Evolutionary conservation across 2,797 vertebrate species (phyloP).

Genomic region (Thalassophryne amazonica): DNA sequence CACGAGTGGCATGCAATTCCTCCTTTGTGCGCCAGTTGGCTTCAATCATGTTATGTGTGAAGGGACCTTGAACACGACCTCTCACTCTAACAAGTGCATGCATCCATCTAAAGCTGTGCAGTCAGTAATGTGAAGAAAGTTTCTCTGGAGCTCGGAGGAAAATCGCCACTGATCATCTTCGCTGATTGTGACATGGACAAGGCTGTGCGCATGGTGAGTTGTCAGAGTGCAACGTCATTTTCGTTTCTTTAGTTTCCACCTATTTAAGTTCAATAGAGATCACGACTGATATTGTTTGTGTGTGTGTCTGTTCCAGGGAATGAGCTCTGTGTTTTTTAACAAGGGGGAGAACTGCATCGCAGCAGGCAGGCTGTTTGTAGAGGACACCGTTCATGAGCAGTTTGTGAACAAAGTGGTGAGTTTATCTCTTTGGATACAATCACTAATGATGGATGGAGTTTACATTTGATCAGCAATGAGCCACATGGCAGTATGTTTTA

Average conservation of each 20-base stretch:
- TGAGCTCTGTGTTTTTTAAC: constrained; percentile 92
- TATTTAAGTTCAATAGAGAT: not conserved
- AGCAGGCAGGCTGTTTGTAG: constrained; percentile 85
- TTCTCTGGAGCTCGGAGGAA: constrained; percentile 88
- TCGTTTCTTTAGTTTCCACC: not conserved
- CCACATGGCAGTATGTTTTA: not conserved
- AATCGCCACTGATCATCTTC: constrained; percentile 90
- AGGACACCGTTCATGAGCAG: constrained; percentile 82
- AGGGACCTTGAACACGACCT: no score
- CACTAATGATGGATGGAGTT: not conserved
- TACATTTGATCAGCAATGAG: not conserved
- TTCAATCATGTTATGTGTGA: no score
- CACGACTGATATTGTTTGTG: not conserved
- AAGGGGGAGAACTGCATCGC: constrained; percentile 94
- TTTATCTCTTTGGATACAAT: not conserved
- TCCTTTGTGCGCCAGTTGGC: no score
- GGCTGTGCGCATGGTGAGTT: constrained; percentile 84
- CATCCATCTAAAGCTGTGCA: constrained; percentile 76
- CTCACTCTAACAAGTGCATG: not conserved
- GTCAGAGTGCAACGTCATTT: accelerated
- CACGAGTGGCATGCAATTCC: no score
- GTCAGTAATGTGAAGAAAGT: constrained; percentile 89
- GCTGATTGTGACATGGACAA: constrained; percentile 88
- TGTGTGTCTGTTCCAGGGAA: constrained; percentile 81
- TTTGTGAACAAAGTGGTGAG: constrained; percentile 86